Conservation (phyloP, 1,140 invertebrate species). For the Araneus ventricosus region DNA sequence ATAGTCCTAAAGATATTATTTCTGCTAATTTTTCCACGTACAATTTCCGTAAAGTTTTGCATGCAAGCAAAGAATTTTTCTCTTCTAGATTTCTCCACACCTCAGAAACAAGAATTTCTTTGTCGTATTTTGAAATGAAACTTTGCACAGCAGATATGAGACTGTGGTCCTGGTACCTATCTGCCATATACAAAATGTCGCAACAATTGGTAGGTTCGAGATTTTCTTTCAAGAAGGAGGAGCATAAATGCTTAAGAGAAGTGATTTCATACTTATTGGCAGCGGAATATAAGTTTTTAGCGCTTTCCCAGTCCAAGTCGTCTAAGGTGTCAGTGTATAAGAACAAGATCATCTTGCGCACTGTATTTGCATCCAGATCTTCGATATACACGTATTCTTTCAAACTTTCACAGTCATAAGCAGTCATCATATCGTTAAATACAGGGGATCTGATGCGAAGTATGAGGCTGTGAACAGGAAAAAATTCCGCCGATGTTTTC, state of each 20-base stretch:
- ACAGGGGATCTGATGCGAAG: slow-evolving; percentile 5
- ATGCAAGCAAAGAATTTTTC: not conserved
- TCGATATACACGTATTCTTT: not conserved
- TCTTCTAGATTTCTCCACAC: not conserved
- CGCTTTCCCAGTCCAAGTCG: not conserved
- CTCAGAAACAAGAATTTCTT: not conserved
- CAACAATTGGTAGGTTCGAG: not conserved
- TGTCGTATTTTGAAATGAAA: not conserved
- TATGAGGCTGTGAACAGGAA: not conserved
- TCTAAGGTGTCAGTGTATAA: not conserved
- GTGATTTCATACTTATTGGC: not conserved
- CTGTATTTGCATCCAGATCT: not conserved
- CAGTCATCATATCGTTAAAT: not conserved
- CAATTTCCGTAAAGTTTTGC: not conserved
- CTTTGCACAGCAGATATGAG: not conserved
- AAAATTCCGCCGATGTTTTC: not conserved
- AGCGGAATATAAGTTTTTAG: not conserved
- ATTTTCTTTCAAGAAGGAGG: not conserved
- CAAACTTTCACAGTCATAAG: not conserved
- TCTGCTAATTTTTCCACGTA: not conserved
- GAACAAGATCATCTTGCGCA: not conserved
- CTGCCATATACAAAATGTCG: not conserved
- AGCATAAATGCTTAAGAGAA: not conserved
- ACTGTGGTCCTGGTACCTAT: not conserved
- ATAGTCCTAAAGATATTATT: not conserved